Evolutionary conservation across 92 coral and sea anemone genomes (phyloP), one percentile per base, ranked within the genome.

Genomic region (Porites cylindrica): DNA sequence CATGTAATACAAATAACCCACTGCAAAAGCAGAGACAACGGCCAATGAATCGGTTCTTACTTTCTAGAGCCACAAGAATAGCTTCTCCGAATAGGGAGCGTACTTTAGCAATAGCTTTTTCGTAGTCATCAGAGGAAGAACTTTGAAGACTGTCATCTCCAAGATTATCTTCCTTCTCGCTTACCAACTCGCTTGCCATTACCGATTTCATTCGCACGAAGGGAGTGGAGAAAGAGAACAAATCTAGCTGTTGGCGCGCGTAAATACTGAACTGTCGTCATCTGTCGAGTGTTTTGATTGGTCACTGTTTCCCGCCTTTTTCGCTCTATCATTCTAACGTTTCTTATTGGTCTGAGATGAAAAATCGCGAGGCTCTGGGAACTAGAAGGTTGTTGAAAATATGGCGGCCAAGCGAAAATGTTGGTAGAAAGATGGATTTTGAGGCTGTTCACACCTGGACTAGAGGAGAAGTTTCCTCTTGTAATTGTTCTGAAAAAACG

Each of bases 391-490:
- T 43, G 38, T 80, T 21, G 23, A 76, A 52, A 82, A 52, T 71
- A 82, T 70, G 79, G 86, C 70, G 60, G 78, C 29, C 29, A 26
- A 26, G 29, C 29, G 29, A 26, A 2, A 26, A 26, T 26, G 29
- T 26, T 26, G 29, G 2, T 26, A 78, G 51, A 79, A 64, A n/a
- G 64, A 50, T 74, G 17, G 81, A 81, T 50, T 63, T 64, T 65
- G 66, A 69, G 61, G 10, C 60, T 8, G 1, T 19, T 29, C 62
- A 63, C 63, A 47, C 72, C 13, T 89, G 90, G 90, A n/a, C 29
- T 23, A 90, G 93, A 61, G 71, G 52, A 65, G 93, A 90, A 18
- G 53, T 90, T 29, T 85, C 85, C 11, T 6, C 82, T 16, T 91
- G 91, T 29, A 21, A 72, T 64, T 88, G 92, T 76, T 16, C 69